Base-by-base conservation (phyloP, 1,140 invertebrate genomes). In the Cydia fagiglandana region DNA sequence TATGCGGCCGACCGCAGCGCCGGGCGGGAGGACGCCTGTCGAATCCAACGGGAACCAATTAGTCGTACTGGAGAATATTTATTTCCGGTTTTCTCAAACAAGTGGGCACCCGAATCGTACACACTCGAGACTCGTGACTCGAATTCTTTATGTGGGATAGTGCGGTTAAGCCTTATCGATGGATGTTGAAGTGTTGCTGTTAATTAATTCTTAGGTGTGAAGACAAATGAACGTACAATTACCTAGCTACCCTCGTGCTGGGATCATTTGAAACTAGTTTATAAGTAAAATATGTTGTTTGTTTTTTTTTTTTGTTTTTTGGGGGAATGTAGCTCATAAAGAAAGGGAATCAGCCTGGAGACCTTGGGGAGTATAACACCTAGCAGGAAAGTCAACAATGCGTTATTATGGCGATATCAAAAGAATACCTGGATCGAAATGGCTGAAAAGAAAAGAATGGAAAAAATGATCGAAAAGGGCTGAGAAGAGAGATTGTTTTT, bases 11-110 rank as follows among this genome's bases (percentile, higher is more conserved):
- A 84, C 89, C 87, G 81, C 85, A 83, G 78, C 80, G 81, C 77
- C 83, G 78, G 80, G 78, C 84, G 84, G 79, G 45, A 74, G 64
- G 83, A 83, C 85, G 85, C 79, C 85, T 87, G 88, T 87, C 87
- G 86, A 87, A 87, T 88, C 87, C 86, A 88, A 85, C 85, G 87
- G 86, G 85, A 89, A 88, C 88, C 89, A 89, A 91, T 91, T 91
- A 91, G 88, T 90, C 87, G 80, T 81, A 81, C 81, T 84, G 86
- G 77, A 83, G 84, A 87, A 91, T 91, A 91, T 91, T 91, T 91
- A 91, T 91, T 90, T 91, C 88, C 85, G 88, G 85, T 86, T 84
- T 84, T 83, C 83, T 83, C 83, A 87, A 89, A 88, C 83, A 87
- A 88, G 81, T 82, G 80, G 81, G 80, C 81, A 76, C 77, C 87